Conservation (phyloP, 2,888 invertebrate species). For the Encarsia formosa region DNA sequence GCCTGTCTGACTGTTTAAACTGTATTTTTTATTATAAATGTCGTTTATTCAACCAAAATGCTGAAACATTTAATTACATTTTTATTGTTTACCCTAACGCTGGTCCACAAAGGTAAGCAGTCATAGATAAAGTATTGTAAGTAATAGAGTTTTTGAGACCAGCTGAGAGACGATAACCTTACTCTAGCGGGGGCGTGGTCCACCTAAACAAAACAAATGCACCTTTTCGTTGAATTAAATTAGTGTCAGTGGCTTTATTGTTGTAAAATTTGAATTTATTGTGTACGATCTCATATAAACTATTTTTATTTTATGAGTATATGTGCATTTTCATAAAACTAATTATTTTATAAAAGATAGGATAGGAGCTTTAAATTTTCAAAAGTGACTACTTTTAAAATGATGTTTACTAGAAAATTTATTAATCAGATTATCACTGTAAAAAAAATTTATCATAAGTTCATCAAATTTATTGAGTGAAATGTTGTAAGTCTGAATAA, state of each 20-base stretch:
- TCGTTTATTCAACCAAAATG: constrained; percentile 15
- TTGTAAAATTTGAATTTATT: background rate
- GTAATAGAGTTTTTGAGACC: background rate
- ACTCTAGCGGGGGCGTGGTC: constrained; percentile 20
- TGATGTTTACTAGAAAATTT: too few relatives aligned
- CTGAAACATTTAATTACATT: constrained; percentile 1
- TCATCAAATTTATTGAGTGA: too few relatives aligned
- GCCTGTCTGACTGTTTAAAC: too few relatives aligned
- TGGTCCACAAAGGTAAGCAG: constrained; percentile 11
- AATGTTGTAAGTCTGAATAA: too few relatives aligned
- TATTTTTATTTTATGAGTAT: background rate
- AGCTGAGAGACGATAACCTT: constrained; percentile 19
- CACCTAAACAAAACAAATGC: constrained; percentile 4
- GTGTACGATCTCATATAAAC: background rate
- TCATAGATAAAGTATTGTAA: background rate
- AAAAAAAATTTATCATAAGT: too few relatives aligned
- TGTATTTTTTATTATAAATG: constrained; percentile 14
- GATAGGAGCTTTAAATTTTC: too few relatives aligned
- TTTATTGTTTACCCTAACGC: background rate
- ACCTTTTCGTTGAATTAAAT: background rate
- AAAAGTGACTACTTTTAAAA: too few relatives aligned
- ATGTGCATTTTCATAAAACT: background rate
- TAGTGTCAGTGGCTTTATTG: background rate
- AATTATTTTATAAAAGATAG: too few relatives aligned
- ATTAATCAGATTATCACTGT: too few relatives aligned